Evolutionary conservation across 2,797 vertebrate genomes (phyloP).

Genomic region (Capromys pilorides): DNA sequence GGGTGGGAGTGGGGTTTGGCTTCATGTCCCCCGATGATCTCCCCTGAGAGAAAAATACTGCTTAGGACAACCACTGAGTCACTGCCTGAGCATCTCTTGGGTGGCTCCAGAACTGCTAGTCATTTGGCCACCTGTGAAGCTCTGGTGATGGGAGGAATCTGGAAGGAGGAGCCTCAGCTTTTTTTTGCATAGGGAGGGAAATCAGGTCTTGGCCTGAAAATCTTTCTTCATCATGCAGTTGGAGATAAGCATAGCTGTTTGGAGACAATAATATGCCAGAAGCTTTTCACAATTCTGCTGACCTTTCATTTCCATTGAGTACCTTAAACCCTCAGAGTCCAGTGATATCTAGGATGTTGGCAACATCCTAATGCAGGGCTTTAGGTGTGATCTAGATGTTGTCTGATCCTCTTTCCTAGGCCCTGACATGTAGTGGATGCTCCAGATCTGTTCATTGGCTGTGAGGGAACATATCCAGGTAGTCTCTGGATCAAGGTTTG

Average conservation of each 20-base stretch:
- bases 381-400: no score
- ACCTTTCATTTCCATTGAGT: background rate
- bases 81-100: fast-evolving
- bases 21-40: conserved; percentile 75
- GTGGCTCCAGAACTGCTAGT: background rate
- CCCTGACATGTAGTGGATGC: no score
- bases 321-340: no score
- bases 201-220: background rate
- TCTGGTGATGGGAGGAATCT: background rate
- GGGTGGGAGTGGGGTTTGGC: conserved; percentile 70
- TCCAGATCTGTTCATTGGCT: no score
- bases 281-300: background rate
- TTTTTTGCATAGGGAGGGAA: background rate
- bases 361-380: background rate
- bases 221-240: background rate
- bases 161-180: background rate
- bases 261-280: background rate
- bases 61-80: background rate
- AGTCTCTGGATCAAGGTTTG: no score
- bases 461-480: no score
- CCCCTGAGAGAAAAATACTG: conserved; percentile 33
- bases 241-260: background rate
- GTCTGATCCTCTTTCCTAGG: no score
- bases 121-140: background rate
- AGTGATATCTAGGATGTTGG: no score